Conservation (phyloP, 2,888 invertebrate genomes). For the Lepeophtheirus nordmannii region DNA sequence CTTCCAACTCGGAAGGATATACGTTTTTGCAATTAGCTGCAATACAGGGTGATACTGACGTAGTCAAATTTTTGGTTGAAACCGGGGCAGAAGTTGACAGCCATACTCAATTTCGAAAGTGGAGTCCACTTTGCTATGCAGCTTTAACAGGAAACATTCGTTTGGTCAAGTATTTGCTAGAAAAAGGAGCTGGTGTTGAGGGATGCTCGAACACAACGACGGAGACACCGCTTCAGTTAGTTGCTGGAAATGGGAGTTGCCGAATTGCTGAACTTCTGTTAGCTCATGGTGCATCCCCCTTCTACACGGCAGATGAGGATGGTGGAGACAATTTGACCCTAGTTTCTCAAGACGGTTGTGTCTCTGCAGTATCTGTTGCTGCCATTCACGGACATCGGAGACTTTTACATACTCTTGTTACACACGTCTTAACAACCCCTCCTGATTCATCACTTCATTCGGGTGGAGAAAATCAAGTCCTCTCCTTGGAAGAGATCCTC, state of each 20-base stretch:
- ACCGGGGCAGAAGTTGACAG: conserved; percentile 63
- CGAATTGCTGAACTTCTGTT: conserved; percentile 64
- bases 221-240: conserved; percentile 70
- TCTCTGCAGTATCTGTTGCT: conserved; percentile 61
- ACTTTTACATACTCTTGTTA: conserved; percentile 58
- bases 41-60: conserved; percentile 59
- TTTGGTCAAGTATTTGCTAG: conserved; percentile 39
- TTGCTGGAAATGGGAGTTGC: conserved; percentile 60
- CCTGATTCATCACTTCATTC: background rate
- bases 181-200: conserved; percentile 66
- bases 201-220: conserved; percentile 75
- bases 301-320: conserved; percentile 48
- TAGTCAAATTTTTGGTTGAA: conserved; percentile 55
- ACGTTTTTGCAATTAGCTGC: conserved; percentile 70
- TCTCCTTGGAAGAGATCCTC: conserved; percentile 73
- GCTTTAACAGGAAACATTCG: conserved; percentile 38
- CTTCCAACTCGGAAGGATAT: conserved; percentile 58
- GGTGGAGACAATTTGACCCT: background rate
- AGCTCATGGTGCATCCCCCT: conserved; percentile 72
- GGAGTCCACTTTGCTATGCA: conserved; percentile 78
- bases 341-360: conserved; percentile 37
- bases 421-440: conserved; percentile 37
- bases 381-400: conserved; percentile 70
- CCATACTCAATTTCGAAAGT: conserved; percentile 62
- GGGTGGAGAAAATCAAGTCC: conserved; percentile 45